A percentile compares a stretch with the other conserved stretches of the same genome.
Conservation (phyloP, 2,797 vertebrate genomes). For the Dermochelys coriacea region DNA sequence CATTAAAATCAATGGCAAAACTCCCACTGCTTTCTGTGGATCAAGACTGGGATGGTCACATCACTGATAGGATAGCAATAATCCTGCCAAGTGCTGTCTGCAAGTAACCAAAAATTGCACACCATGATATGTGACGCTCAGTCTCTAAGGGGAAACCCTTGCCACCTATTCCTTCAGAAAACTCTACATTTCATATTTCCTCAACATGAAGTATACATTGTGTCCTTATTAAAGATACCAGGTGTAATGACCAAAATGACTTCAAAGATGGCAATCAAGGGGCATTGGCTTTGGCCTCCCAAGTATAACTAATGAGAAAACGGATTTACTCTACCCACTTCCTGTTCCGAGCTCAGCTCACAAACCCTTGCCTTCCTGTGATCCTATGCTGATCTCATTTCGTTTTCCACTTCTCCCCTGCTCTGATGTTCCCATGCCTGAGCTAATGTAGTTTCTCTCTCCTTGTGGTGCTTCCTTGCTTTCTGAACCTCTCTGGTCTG, state of each 20-base stretch:
- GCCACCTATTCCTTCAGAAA: not conserved
- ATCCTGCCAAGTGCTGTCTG: not conserved
- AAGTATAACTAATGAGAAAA: not conserved
- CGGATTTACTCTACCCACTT: not conserved
- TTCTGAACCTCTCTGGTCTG: not conserved
- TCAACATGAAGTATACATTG: not conserved
- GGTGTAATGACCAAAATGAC: not conserved
- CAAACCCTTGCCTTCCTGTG: not conserved
- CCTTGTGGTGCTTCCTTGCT: not conserved
- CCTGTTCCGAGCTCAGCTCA: not conserved
- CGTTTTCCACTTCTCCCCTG: rapidly evolving
- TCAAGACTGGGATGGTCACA: not conserved
- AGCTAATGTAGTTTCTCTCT: not conserved
- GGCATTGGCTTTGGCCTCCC: not conserved
- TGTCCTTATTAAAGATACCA: not conserved
- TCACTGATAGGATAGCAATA: not conserved
- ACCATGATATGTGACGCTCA: not conserved
- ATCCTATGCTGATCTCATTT: not conserved
- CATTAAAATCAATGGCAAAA: not conserved
- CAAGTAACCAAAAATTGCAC: not conserved
- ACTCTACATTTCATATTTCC: not conserved
- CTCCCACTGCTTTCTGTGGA: not conserved
- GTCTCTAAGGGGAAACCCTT: not conserved
- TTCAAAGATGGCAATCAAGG: not conserved
- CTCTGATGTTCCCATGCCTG: not conserved